A percentile compares a stretch with the other conserved stretches of the same genome.
Evolutionary conservation across 2,888 invertebrate genomes (phyloP).

Genomic region (Cactoblastis cactorum): DNA sequence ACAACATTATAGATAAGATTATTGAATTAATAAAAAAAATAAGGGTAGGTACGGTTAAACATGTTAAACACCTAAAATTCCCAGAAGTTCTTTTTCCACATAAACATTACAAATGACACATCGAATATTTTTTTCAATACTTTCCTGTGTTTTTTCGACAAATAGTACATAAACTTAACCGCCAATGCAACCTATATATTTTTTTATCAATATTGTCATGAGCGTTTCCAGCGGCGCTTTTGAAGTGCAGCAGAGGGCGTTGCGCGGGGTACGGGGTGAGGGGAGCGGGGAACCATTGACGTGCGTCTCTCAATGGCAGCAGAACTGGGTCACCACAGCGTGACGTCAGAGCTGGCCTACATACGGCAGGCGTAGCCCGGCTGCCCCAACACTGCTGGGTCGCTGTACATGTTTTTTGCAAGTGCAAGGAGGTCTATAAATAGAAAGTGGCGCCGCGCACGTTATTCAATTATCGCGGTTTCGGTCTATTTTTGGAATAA

Average conservation of each 20-base stretch:
- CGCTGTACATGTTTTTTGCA: conserved; percentile 52
- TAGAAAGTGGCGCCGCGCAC: conserved; percentile 32
- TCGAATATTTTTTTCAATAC: too few species aligned
- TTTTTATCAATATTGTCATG: not conserved
- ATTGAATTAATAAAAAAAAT: too few species aligned
- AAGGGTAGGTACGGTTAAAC: too few species aligned
- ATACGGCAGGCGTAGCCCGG: conserved; percentile 65
- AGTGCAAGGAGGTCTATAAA: conserved; percentile 58
- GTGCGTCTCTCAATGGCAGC: conserved; percentile 74
- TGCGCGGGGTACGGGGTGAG: conserved; percentile 27
- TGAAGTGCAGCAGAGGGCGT: conserved; percentile 34
- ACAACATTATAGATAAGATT: too few species aligned
- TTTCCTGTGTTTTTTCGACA: too few species aligned
- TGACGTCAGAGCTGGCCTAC: conserved; percentile 75
- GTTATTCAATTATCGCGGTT: not conserved
- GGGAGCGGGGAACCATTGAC: conserved; percentile 67
- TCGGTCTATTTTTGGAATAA: conserved; percentile 3
- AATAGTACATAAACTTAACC: too few species aligned
- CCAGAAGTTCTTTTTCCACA: too few species aligned
- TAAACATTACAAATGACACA: too few species aligned
- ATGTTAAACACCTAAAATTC: too few species aligned
- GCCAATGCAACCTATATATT: too few species aligned
- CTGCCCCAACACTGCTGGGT: conserved; percentile 34
- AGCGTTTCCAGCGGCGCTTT: conserved; percentile 22
- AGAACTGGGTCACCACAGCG: conserved; percentile 64